Evolutionary conservation across 2,113 vertebrate genomes (phyloP), one percentile per base, ranked within the genome.

Genomic region (Scophthalmus maximus): DNA sequence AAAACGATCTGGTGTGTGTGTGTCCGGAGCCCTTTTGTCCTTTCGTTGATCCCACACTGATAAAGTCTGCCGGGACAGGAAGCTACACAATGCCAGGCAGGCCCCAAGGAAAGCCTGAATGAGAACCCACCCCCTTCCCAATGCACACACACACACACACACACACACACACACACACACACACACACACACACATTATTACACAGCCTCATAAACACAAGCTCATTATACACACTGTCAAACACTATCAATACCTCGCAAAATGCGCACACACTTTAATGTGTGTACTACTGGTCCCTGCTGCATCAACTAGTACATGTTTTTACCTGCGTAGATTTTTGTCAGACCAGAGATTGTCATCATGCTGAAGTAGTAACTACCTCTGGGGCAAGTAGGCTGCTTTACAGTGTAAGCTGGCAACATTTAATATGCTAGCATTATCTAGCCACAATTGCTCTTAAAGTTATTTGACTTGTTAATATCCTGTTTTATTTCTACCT

Each of bases 31-130:
- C 63, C 77, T 65, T 86, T 88, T 89, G 89, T 86, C 81, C 84
- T 38, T 77, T 59, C 47, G 67, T 74, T 89, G 87, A 90, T 91
- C 86, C 79, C 81, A 84, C 77, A 86, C 87, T 79, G 87, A 91
- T 90, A 91, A 78, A 18, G 72, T 88, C 81, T 78, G 86, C 64
- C 10, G 50, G 70, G 71, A 80, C 86, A 91, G 89, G 88, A 91
- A 91, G 88, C 79, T 78, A 70, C 84, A 91, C 89, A 92, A 91
- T 92, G 82, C 89, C 88, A 89, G 83, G 83, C 84, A 84, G 77
- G 60, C 57, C 80, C 82, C 78, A 69, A 84, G 88, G 88, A 92
- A 89, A 88, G 78, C 65, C 79, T 79, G 58, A 38, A 80, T 70
- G 59, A 72, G 44, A 81, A 36, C 60, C 30, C n/a, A 64, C 57